Evolutionary conservation across 2,888 invertebrate species (phyloP).

Genomic region (Orthosia incerta): DNA sequence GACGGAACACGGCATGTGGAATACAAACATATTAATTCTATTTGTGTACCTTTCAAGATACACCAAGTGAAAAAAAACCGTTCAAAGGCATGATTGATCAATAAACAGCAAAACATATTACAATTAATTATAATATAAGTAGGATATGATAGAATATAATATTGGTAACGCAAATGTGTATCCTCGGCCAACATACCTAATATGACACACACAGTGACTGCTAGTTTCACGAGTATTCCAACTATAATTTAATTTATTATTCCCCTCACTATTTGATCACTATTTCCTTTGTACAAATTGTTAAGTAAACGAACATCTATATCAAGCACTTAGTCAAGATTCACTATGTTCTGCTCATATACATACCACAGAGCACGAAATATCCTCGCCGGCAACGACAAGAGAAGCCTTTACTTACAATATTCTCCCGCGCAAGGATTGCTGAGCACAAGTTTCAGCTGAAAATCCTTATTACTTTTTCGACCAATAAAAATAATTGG

Average conservation of each 20-base stretch:
- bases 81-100: too few relatives aligned
- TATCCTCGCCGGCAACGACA: background rate
- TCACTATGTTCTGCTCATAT: background rate
- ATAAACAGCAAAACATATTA: too few relatives aligned
- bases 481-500: too few relatives aligned
- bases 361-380: background rate
- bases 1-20: too few relatives aligned
- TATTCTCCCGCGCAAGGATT: background rate
- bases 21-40: too few relatives aligned
- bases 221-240: background rate
- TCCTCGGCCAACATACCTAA: too few relatives aligned
- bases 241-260: slow-evolving; percentile 12
- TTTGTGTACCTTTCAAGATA: too few relatives aligned
- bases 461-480: too few relatives aligned
- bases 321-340: slow-evolving; percentile 25
- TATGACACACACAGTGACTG: background rate
- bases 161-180: background rate
- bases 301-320: background rate
- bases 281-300: slow-evolving; percentile 15
- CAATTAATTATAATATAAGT: too few relatives aligned
- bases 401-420: background rate
- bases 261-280: background rate
- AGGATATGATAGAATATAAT: too few relatives aligned
- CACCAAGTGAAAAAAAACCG: too few relatives aligned
- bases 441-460: too few relatives aligned